Evolutionary conservation across 23 tunicate genomes (phyloP).

Genomic region (Clavelina lepadiformis): DNA sequence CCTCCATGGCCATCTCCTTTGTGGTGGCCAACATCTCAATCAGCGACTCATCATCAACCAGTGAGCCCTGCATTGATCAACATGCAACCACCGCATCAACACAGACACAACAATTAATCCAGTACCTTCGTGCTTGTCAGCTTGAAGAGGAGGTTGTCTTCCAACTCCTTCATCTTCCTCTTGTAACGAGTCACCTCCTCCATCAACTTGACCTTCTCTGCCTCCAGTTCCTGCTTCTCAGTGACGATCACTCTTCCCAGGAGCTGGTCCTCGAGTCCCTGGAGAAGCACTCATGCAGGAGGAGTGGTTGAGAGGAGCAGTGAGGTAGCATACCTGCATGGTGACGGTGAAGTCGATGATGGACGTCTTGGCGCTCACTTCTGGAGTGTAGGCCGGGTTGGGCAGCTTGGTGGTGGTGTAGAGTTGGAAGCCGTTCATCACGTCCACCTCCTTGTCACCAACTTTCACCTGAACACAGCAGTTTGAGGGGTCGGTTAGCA

Average conservation of each 20-base stretch:
- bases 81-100: background rate
- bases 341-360: slow-evolving; percentile 99
- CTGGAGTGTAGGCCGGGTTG: slow-evolving; percentile 96
- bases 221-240: slow-evolving; percentile 94
- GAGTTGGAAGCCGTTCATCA: slow-evolving; percentile 92
- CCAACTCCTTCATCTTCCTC: slow-evolving; percentile 92
- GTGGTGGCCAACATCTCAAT: slow-evolving; percentile 88
- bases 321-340: slow-evolving; percentile 54
- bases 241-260: slow-evolving; percentile 93
- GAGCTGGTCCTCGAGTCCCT: slow-evolving; percentile 98
- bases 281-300: background rate
- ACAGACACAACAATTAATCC: background rate
- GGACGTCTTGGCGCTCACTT: slow-evolving; percentile 95
- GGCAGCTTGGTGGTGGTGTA: slow-evolving; percentile 99
- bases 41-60: slow-evolving; percentile 95
- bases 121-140: slow-evolving; percentile 83
- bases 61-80: slow-evolving; percentile 64
- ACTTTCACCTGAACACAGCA: slow-evolving; percentile 69
- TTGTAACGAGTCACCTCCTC: slow-evolving; percentile 93
- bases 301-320: background rate
- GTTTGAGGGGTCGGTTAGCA: background rate
- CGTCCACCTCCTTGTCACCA: slow-evolving; percentile 96
- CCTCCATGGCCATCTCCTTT: slow-evolving; percentile 89
- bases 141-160: slow-evolving; percentile 81
- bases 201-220: slow-evolving; percentile 89